A percentile compares a stretch with the other conserved stretches of the same genome.
phyloP scores from a whole-genome alignment of 2,113 vertebrate species.

The Herpailurus yagouaroundi region DNA sequence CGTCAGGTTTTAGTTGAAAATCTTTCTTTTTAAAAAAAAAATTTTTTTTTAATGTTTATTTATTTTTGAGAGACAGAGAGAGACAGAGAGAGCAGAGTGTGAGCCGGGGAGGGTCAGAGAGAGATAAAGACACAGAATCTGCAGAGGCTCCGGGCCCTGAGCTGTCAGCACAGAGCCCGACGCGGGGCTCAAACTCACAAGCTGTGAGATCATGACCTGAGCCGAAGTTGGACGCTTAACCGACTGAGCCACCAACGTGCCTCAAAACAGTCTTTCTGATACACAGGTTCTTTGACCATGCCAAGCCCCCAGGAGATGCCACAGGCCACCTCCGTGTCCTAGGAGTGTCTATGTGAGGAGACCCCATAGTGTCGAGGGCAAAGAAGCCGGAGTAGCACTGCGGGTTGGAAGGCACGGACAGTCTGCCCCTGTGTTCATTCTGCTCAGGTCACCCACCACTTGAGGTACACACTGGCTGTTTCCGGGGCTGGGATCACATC shows the following conservation, averaged over 20 bases:
- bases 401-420: constrained; percentile 19
- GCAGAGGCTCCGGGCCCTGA: no score
- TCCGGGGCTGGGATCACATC: constrained; percentile 84
- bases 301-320: constrained; percentile 86
- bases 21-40: no score
- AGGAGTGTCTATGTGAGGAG: constrained; percentile 83
- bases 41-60: no score
- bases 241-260: no score
- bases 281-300: constrained; percentile 81
- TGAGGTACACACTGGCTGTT: constrained; percentile 83
- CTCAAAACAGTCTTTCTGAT: constrained; percentile 67
- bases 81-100: no score
- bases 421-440: constrained; percentile 69
- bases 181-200: no score
- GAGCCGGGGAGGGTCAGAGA: no score
- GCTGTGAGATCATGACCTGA: no score
- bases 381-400: constrained; percentile 85
- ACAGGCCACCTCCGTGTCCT: constrained; percentile 82
- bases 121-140: no score
- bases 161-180: no score
- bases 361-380: constrained; percentile 81
- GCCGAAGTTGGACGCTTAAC: no score
- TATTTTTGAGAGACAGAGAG: no score
- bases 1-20: constrained; percentile 84
- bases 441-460: constrained; percentile 80